phyloP scores from a whole-genome alignment of 2,113 vertebrate genomes.

The Paedocypris sp. region DNA sequence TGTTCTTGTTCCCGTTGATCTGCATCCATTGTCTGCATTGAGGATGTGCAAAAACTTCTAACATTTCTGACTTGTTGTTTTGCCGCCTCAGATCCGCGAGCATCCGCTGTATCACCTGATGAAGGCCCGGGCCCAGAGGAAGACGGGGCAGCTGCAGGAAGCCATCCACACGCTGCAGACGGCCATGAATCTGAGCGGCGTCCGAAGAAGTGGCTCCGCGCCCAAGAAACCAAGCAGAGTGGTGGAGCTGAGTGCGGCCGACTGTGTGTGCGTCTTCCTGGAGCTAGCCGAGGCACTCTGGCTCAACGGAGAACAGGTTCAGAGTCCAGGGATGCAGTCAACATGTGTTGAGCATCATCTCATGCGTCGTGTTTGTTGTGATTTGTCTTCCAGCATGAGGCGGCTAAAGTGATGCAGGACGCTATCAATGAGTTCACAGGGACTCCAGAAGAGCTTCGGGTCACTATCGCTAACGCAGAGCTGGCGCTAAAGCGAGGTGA shows the following conservation, averaged over 20 bases:
- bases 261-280: conserved; percentile 81
- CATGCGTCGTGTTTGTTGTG: neutral
- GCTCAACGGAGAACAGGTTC: conserved; percentile 84
- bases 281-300: conserved; percentile 82
- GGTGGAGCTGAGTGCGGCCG: conserved; percentile 64
- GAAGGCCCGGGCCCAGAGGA: conserved; percentile 84
- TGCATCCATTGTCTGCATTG: no score
- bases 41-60: no score
- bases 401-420: conserved; percentile 89
- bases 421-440: conserved; percentile 93
- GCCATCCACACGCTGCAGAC: conserved; percentile 89
- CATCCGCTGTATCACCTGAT: conserved; percentile 89
- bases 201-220: conserved; percentile 61
- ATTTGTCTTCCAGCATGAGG: conserved; percentile 73
- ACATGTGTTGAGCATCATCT: no score
- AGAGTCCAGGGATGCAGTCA: no score
- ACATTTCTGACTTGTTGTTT: no score
- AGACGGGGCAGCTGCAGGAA: conserved; percentile 76
- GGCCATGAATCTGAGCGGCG: conserved; percentile 82
- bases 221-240: conserved; percentile 69
- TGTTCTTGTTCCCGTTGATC: no score
- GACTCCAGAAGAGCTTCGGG: conserved; percentile 79
- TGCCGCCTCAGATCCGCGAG: conserved; percentile 71
- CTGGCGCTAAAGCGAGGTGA: conserved; percentile 80
- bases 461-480: conserved; percentile 86